Evolutionary conservation across 2,888 invertebrate species (phyloP).

Genomic region (Prostheceraeus crozeri): DNA sequence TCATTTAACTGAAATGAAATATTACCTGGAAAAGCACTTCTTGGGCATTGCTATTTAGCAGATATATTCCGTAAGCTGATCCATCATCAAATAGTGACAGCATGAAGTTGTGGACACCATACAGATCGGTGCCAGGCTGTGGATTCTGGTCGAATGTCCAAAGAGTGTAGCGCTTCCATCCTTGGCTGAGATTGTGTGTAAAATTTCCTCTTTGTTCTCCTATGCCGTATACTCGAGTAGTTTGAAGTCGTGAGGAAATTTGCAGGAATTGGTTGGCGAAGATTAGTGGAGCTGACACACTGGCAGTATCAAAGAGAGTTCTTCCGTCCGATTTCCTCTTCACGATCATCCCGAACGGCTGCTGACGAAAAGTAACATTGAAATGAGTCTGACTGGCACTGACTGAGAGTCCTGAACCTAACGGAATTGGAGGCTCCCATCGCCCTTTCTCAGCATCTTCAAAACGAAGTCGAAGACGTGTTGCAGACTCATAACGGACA

Average conservation of each 20-base stretch:
- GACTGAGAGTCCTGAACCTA: background rate
- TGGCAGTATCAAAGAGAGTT: constrained; percentile 19
- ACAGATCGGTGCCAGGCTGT: constrained; percentile 61
- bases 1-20: too few relatives aligned
- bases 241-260: constrained; percentile 36
- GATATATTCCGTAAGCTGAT: constrained; percentile 64
- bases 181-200: constrained; percentile 49
- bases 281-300: constrained; percentile 44
- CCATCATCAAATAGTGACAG: constrained; percentile 65
- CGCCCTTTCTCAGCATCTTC: background rate
- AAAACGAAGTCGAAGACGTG: background rate
- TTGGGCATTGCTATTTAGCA: constrained; percentile 71
- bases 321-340: background rate
- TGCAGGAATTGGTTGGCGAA: constrained; percentile 59
- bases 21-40: constrained; percentile 38
- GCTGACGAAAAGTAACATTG: background rate
- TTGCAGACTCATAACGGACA: background rate
- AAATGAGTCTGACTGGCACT: background rate
- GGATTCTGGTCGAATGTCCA: constrained; percentile 55
- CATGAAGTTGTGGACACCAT: constrained; percentile 76
- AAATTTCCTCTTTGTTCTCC: constrained; percentile 57
- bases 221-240: constrained; percentile 53
- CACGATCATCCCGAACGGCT: background rate
- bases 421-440: constrained; percentile 16
- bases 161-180: too few relatives aligned